Base-by-base conservation (phyloP, 23 tunicate genomes). In the Halocynthia aurantium region DNA sequence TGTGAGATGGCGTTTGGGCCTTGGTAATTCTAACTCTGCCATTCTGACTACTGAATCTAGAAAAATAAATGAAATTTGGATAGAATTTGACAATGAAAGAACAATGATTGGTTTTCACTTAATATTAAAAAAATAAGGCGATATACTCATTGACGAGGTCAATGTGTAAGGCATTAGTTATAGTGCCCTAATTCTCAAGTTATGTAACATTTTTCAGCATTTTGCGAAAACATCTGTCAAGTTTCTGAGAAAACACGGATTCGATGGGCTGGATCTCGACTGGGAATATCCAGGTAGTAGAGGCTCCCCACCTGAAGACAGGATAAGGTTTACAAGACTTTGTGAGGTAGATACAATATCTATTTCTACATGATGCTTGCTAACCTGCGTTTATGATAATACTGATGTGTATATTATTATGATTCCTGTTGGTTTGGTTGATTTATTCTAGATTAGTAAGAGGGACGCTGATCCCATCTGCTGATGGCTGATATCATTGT, bases 251-350 rank as follows among this genome's bases (percentile, higher is more conserved):
- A 50, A 84, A 67, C 85, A 54, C 22, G 93, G 88, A 51, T 95
- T 88, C 63, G 99, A 95, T 70, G 99, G 99, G 40, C 77, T 95
- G 57, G 99, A 95, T 56, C 57, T 95, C 81, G 99, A 95, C 62
- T 95, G 99, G 99, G 99, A 95, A 65, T 95, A 95, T 61, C 99
- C 99, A 11, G 99, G 96, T 57, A 71, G 79, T 0, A 81, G 96
- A 55, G 91, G 93, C 40, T 78, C 86, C 19, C 99, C 99, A 10
- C 91, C 99, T 53, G 91, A 81, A 81, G 99, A 95, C 77, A 84
- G 81, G 62, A 75, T 77, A 73, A 70, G 82, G 54, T 89, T 85
- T 58, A 81, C 97, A 9, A 49, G 64, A 61, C 78, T 91, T 10
- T 57, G 76, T 12, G 73, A 87, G 75, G 93, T 87, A 7, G 17